Base-by-base conservation (phyloP, 2,113 vertebrate genomes). In the Tachysurus vachellii region DNA sequence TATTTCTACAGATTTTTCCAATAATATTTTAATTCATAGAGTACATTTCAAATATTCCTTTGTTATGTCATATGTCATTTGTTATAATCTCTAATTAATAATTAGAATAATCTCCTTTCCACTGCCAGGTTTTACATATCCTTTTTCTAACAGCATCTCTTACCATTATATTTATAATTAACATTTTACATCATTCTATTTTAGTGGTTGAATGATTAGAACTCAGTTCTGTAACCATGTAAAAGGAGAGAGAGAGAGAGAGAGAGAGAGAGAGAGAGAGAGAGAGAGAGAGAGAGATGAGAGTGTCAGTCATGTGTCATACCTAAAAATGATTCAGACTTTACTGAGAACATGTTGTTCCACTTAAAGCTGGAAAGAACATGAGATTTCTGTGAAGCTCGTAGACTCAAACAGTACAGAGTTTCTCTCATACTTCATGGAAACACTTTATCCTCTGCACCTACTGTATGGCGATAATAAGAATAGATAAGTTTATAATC, bases 291-390 rank as follows among this genome's bases (percentile, higher is more conserved):
- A 44, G 79, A 26, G 31, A 50, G 28, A 79, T 70, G 47, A 26
- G 17, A 56, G 28, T 56, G 62, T 86, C 85, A n/a, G 9, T 86
- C 23, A 76, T 85, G 59, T 66, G 73, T 16, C 10, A 76, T 79
- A 59, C 12, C 23, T 81, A 9, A 71, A 81, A 28, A 86, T 86
- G 77, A 86, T 80, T 66, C 53, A 64, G 59, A 80, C 75, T 47
- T 31, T n/a, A n/a, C 64, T 70, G 13, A 80, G 23, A 81, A 71
- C 85, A 80, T 21, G 28, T 53, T 79, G 79, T 82, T 7, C 56
- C 42, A 42, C 13, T 73, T 13, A 76, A 85, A 61, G 36, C 19
- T 61, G 36, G 21, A 28, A 61, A 28, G 44, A 76, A 75, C 73
- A 85, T 13, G 64, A 70, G 50, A 71, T 28, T 83, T 70, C 50